phyloP scores from a whole-genome alignment of 2,113 vertebrate species.

The Oophaga pumilio region DNA sequence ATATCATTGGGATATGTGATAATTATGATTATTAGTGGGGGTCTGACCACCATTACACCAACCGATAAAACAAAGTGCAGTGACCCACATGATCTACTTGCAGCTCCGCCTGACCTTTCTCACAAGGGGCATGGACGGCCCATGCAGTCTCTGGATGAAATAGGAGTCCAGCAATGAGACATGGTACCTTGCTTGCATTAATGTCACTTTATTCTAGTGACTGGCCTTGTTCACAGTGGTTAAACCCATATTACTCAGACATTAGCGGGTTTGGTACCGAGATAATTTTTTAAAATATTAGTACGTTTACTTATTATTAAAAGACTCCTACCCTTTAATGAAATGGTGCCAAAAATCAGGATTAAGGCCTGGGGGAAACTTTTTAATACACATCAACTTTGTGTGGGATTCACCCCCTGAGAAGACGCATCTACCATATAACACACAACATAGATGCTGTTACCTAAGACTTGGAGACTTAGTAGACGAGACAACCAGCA shows the following conservation, averaged over 20 bases:
- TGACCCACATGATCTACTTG: not conserved
- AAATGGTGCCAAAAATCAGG: not conserved
- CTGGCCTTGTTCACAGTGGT: not conserved
- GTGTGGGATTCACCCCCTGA: not conserved
- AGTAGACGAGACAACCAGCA: not conserved
- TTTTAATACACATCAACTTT: not conserved
- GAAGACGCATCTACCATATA: not conserved
- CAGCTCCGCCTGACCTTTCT: too few species aligned
- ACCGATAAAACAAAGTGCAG: not conserved
- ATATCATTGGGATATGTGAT: not conserved
- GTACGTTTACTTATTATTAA: not conserved
- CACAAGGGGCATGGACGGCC: not conserved
- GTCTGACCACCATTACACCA: not conserved
- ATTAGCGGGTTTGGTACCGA: not conserved
- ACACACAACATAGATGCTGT: not conserved
- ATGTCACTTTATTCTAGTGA: not conserved
- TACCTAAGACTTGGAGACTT: not conserved
- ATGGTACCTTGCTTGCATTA: not conserved
- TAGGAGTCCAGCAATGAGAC: too few species aligned
- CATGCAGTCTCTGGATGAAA: too few species aligned
- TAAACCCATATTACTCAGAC: not conserved
- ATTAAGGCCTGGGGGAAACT: not conserved
- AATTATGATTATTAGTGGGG: not conserved
- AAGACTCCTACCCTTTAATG: not conserved
- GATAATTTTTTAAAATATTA: not conserved